These are phyloP conservation scores for Hipposideros larvatus DNA, from an alignment of 2,797 vertebrate species.

Conservation along the genomic window DNA sequence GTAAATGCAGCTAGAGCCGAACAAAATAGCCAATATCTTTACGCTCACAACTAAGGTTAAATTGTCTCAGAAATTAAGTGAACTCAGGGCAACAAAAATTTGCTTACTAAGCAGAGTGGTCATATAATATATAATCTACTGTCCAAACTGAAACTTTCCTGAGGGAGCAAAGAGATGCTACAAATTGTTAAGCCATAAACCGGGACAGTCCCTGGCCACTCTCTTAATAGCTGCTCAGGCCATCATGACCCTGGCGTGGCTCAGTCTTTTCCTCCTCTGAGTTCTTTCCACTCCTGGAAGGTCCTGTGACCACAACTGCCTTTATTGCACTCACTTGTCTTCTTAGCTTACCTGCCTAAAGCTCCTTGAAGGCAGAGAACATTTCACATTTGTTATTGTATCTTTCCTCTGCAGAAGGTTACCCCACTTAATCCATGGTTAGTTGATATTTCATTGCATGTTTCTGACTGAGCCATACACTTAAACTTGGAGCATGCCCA, in stretches of 20 bases:
- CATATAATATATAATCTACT: background rate
- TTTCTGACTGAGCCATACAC: background rate
- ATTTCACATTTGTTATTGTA: background rate
- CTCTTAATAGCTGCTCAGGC: background rate
- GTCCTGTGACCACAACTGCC: background rate
- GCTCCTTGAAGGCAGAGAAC: background rate
- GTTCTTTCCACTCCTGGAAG: background rate
- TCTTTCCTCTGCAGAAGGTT: background rate
- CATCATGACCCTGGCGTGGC: fast-evolving
- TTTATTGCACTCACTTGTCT: background rate
- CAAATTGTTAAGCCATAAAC: background rate
- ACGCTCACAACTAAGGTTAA: background rate
- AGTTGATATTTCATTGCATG: background rate
- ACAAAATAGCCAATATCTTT: background rate
- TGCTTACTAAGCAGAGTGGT: background rate
- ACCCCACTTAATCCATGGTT: background rate
- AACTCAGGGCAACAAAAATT: background rate
- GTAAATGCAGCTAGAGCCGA: background rate
- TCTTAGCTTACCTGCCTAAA: background rate
- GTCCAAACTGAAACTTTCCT: background rate
- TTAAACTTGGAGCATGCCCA: background rate
- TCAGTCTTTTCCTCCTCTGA: background rate
- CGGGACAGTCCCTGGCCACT: background rate
- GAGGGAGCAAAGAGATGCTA: background rate
- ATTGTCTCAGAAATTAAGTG: background rate